Base-by-base conservation (phyloP, 2,113 vertebrate genomes). In the Indicator maculatus region DNA sequence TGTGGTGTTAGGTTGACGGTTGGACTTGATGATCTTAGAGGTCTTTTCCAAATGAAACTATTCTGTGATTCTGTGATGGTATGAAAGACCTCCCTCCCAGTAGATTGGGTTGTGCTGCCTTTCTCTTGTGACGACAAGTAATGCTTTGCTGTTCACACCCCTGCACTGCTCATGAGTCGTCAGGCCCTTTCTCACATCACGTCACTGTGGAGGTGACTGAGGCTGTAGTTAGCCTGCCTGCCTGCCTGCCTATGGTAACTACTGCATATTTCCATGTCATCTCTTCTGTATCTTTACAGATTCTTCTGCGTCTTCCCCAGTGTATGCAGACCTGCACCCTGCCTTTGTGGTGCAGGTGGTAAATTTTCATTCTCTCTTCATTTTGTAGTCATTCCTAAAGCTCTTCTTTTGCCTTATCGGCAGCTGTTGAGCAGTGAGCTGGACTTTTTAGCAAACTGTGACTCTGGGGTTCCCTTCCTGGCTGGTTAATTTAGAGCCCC, bases 211-310 rank as follows among this genome's bases (percentile, higher is more conserved):
- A 70, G 41, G 28, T 83, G 72, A 64, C 41, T 1, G 4, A 66
- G 59, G 17, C 41, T 33, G 12, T 31, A 45, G 14, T 75, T 9
- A 55, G 50, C 50, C 60, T 69, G 50, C 13, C n/a, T 1, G 50
- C 50, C 60, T 69, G 50, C 13, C n/a, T 1, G 0, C 30, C 30
- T 1, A 5, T 28, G 38, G 38, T 74, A 88, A 78, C 16, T 16
- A 11, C 3, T 26, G 36, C 24, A 8, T 0, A 0, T 83, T 41
- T 44, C 70, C 0, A 1, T 19, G 26, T 23, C 8, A 5, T 23
- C 19, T 77, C 39, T 85, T 59, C 59, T 45, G 6, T 23, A 5
- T 38, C 61, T 83, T 79, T 63, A 30, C 20, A 1, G 4, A 8
- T 63, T 70, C 45, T 73, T 55, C 55, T 59, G 2, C 9, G 31